Evolutionary conservation across 2,888 invertebrate species (phyloP), one percentile per base, ranked within the genome.

Genomic region (Muschampia plurimacula): DNA sequence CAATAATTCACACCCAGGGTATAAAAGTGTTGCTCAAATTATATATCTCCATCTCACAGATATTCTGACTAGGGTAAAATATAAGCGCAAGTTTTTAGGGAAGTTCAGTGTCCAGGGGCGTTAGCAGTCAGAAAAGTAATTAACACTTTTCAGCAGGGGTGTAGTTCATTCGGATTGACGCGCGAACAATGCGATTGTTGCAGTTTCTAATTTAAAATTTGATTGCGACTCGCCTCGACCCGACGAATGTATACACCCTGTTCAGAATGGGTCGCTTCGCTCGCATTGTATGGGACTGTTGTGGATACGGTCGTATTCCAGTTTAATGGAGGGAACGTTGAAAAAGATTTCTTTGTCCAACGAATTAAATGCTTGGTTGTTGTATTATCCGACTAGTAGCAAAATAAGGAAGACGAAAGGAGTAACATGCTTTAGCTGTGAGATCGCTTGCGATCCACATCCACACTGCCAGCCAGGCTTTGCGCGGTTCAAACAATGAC

Each of bases 171-270:
- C 15, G 39, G 46, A 80, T 82, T 80, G 77, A 75, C 79, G 77
- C 76, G 74, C 78, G 72, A 60, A 84, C 86, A 86, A 85, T 84
- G 73, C 75, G 71, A 81, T 82, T 82, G 84, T 83, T 79, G 81
- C 79, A 79, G 82, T 81, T 83, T 86, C 79, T 86, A 86, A 88
- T 88, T 89, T 83, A 78, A 86, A 86, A 83, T 78, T 84, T 84
- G 84, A 89, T 89, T 88, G 81, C 82, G 77, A 77, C 41, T 62
- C 66, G 60, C 22, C n/a, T 0, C 36, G 36, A 36, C 59, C 44
- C 55, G 57, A 10, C 12, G 60, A 77, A 77, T 67, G 69, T 69
- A 67, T 46, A 65, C 22, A 57, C 74, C 66, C 22, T 22, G 15
- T n/a, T 55, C 22, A 28, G 55, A 55, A 55, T 55, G 28, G 55